Percentiles rank a stretch among this genome's conserved stretches.
These are phyloP conservation scores for Sturnus vulgaris DNA, from an alignment of 2,113 vertebrate genomes.

Conservation along the genomic window DNA sequence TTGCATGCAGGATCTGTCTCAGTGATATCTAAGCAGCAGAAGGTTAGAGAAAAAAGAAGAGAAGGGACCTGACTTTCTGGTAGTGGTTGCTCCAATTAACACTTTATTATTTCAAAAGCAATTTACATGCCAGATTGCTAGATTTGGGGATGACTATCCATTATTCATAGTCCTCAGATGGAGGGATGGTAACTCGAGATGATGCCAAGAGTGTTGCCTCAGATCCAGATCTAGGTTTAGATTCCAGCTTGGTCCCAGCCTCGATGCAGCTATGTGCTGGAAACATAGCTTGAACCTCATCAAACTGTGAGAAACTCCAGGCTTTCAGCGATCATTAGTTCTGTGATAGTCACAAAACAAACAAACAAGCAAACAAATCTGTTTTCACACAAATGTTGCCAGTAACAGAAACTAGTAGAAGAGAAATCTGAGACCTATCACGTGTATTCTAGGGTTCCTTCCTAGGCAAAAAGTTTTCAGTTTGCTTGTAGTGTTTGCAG, in stretches of 20 bases:
- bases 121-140: neutral
- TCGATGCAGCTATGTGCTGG: accelerated
- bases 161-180: neutral
- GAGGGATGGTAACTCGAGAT: neutral
- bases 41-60: neutral
- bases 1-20: neutral
- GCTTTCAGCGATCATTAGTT: neutral
- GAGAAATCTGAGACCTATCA: neutral
- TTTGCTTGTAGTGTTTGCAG: neutral
- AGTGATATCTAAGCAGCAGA: neutral
- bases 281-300: neutral
- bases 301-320: neutral
- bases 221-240: neutral
- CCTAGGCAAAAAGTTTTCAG: neutral
- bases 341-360: neutral
- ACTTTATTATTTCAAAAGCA: neutral
- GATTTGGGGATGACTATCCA: neutral
- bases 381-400: neutral
- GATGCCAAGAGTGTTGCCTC: neutral
- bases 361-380: neutral
- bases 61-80: neutral
- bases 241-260: neutral
- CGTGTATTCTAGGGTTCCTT: neutral
- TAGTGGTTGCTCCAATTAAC: neutral
- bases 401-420: neutral